Conservation (phyloP, 1,140 invertebrate genomes). For the Pentalonia nigronervosa region DNA sequence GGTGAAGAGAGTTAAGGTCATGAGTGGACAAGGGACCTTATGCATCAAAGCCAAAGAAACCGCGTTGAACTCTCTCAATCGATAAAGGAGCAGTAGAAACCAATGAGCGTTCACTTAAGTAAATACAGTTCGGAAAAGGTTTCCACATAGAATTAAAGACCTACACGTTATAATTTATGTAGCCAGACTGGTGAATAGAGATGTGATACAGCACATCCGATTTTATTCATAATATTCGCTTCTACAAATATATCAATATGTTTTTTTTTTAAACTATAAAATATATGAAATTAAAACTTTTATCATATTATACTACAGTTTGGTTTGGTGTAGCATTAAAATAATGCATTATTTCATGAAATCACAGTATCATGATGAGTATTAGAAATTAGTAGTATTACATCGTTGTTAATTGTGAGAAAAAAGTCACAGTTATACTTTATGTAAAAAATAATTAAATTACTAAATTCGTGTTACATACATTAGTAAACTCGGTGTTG, state of each 20-base stretch:
- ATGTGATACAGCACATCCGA: neutral
- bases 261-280: no score
- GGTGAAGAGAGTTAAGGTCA: neutral
- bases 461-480: no score
- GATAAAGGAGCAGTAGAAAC: neutral
- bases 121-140: neutral
- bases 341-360: neutral
- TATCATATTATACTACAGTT: neutral
- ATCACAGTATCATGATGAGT: no score
- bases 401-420: no score
- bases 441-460: no score
- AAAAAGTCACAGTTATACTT: no score
- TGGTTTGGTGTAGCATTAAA: neutral
- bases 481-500: no score
- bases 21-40: neutral
- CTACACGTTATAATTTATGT: neutral
- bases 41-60: neutral
- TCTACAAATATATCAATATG: no score
- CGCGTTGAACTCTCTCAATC: neutral
- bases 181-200: neutral
- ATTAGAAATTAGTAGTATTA: no score
- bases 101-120: neutral
- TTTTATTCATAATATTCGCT: neutral
- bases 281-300: no score
- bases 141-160: neutral